Conservation (phyloP, 2,797 vertebrate genomes). For the Esox lucius region DNA sequence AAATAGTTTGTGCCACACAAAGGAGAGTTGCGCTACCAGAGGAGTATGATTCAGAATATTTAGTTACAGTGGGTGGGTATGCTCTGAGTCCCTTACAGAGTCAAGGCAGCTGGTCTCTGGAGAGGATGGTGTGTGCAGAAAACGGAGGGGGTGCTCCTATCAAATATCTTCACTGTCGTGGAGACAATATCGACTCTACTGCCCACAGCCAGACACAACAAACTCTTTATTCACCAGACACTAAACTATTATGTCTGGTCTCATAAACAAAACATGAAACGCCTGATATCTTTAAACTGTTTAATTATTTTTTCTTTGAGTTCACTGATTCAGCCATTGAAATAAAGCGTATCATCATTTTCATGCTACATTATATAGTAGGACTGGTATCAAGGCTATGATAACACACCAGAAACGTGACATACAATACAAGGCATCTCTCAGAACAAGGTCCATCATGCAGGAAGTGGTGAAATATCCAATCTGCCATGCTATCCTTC, state of each 20-base stretch:
- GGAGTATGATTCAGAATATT: conserved; percentile 29
- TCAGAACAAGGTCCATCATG: not conserved
- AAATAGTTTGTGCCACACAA: not conserved
- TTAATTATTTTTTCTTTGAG: not conserved
- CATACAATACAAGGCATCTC: not conserved
- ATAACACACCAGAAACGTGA: not conserved
- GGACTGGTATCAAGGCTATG: not conserved
- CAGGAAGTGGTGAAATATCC: not conserved
- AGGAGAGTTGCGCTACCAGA: not conserved
- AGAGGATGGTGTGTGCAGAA: conserved; percentile 47
- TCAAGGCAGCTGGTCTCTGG: conserved; percentile 35
- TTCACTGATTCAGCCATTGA: not conserved
- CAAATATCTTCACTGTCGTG: conserved; percentile 41
- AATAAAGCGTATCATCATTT: not conserved
- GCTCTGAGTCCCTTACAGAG: conserved; percentile 39
- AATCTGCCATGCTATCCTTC: not conserved
- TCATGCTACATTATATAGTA: not conserved
- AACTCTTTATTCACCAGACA: conserved; percentile 34
- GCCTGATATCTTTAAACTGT: not conserved
- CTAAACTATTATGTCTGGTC: conserved; percentile 48
- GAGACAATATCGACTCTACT: conserved; percentile 30
- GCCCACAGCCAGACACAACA: conserved; percentile 45
- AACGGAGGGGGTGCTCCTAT: conserved; percentile 35
- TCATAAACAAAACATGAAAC: not conserved
- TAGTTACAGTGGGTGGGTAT: conserved; percentile 35